Evolutionary conservation across 2,113 vertebrate species (phyloP).

Genomic region (Phylloscopus whistleri): DNA sequence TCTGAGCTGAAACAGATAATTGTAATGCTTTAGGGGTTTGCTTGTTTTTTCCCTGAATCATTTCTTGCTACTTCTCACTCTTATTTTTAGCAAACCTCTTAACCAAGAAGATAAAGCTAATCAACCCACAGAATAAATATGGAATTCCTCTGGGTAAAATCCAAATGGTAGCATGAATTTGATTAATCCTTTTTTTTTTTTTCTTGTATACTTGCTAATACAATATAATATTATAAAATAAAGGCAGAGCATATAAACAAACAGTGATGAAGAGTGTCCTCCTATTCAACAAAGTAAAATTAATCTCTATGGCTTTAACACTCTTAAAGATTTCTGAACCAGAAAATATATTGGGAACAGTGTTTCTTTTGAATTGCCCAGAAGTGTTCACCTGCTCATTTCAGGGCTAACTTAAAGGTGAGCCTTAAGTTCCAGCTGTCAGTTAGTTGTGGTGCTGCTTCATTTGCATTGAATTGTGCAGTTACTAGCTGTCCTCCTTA

Average conservation of each 20-base stretch:
- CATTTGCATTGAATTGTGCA: not conserved
- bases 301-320: not conserved
- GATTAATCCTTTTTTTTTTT: not conserved
- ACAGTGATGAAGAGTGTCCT: not conserved
- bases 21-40: not conserved
- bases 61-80: not conserved
- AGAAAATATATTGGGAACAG: not conserved
- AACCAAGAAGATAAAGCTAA: constrained; percentile 23
- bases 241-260: not conserved
- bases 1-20: not conserved
- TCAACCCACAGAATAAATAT: constrained; percentile 5
- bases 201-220: not conserved
- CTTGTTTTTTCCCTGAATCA: not conserved
- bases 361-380: not conserved
- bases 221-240: not conserved
- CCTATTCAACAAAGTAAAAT: not conserved
- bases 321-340: not conserved
- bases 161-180: not conserved
- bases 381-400: not conserved
- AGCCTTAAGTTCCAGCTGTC: not conserved
- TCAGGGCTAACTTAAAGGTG: not conserved
- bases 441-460: not conserved
- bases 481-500: not conserved
- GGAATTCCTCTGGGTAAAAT: not conserved
- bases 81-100: constrained; percentile 44